Evolutionary conservation across 1,140 invertebrate genomes (phyloP), one percentile per base, ranked within the genome.

Genomic region (Listronotus oregonensis): DNA sequence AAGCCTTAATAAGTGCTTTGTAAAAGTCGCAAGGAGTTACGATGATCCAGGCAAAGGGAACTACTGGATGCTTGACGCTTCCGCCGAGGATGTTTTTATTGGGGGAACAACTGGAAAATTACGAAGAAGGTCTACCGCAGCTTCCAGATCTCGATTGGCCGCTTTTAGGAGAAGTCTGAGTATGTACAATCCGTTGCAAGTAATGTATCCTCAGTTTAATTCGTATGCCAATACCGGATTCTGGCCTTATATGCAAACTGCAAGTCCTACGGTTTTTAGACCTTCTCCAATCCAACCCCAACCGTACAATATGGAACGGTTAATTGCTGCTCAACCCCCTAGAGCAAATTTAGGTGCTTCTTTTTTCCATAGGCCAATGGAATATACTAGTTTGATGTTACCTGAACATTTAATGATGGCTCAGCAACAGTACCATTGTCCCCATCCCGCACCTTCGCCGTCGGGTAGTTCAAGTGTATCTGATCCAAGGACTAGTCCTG

Each of bases 21-120:
- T 98, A 8, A 99, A 99, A 83, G 94, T 97, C 6, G 92, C 94
- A 0, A 81, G 94, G 1, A 92, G 95, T 73, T 96, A 96, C 78
- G 94, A 96, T 76, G 94, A 96, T 75, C 95, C 94, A 0, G 94
- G 94, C 1, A 96, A 96, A 78, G 95, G 95, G 0, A 96, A 96
- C 77, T 97, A 97, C 80, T 97, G 95, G 95, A 96, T 96, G 93
- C 77, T 97, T 57, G 94, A 97, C 77, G 90, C 95, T 0, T 94
- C 92, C 12, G 89, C 92, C 6, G 96, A 98, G 74, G 96, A 99
- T 73, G 96, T 99, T 0, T 98, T 98, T 79, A 98, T 98, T 75
- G 97, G 97, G n/a, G 94, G 94, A 3, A 95, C 95, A 0, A 98
- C 96, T 0, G 96, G 97, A 0, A 99, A 99, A 80, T 79, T 98